These are phyloP conservation scores for Ciconia stormi DNA, from an alignment of 2,113 vertebrate genomes.

Conservation along the genomic window DNA sequence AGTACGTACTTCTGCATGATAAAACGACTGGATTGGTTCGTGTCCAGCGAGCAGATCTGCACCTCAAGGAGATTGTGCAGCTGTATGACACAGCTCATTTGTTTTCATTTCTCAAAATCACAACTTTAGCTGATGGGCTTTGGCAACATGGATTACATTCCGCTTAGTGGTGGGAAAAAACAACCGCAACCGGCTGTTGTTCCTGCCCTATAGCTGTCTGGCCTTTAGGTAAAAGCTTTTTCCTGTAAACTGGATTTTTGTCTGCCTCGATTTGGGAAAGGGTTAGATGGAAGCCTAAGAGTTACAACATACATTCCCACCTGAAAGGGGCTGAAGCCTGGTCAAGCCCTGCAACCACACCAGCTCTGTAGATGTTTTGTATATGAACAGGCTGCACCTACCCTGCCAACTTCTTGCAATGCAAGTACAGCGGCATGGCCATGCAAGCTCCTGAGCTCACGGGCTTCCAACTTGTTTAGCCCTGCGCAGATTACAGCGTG, in stretches of 20 bases:
- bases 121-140: not conserved
- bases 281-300: not conserved
- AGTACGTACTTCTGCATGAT: not conserved
- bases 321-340: not conserved
- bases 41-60: not conserved
- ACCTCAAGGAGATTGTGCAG: not conserved
- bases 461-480: not conserved
- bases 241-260: not conserved
- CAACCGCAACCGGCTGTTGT: not conserved
- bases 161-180: not conserved
- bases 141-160: not conserved
- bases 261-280: not conserved
- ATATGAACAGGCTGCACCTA: not conserved
- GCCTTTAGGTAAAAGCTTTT: not conserved
- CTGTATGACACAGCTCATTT: not conserved
- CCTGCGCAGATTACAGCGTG: not conserved
- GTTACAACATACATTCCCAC: not conserved
- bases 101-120: conserved; percentile 9
- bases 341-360: not conserved
- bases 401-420: not conserved
- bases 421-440: accelerated
- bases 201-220: not conserved
- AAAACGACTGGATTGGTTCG: not conserved
- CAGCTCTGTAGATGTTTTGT: not conserved
- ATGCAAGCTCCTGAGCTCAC: not conserved